These are phyloP conservation scores for Apomyelois bistriatella DNA, from an alignment of 2,888 invertebrate genomes.

Conservation along the genomic window DNA sequence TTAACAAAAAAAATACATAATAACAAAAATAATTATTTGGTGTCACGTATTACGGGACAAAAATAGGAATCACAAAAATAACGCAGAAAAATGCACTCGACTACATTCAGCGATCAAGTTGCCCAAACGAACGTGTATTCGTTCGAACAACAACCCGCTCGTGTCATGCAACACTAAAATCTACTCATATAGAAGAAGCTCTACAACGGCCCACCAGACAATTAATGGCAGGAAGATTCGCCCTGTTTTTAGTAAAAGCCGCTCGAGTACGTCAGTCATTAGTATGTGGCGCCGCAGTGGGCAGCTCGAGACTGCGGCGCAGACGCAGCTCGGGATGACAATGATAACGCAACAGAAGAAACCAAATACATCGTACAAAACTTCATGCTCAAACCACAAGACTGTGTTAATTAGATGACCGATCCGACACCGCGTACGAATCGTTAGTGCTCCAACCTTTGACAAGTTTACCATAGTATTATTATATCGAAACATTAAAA, in stretches of 20 bases:
- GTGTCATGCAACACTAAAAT: conserved; percentile 5
- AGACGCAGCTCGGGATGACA: conserved; percentile 16
- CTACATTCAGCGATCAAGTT: conserved; percentile 6
- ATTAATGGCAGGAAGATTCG: conserved; percentile 16
- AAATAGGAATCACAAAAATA: neutral
- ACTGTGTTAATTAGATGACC: conserved; percentile 35
- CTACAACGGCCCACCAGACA: conserved; percentile 16
- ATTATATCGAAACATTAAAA: neutral
- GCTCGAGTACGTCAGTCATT: neutral
- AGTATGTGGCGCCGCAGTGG: neutral
- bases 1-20: no score
- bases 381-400: conserved; percentile 51
- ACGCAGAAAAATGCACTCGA: conserved; percentile 7
- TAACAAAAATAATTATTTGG: no score
- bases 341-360: conserved; percentile 42
- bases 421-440: conserved; percentile 47
- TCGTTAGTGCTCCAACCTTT: conserved; percentile 4
- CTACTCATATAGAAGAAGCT: conserved; percentile 24
- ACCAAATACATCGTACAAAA: conserved; percentile 41
- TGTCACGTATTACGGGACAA: conserved; percentile 1
- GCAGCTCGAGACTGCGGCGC: neutral
- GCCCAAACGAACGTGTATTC: neutral
- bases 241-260: conserved; percentile 28
- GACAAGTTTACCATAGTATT: neutral
- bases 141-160: neutral